Percentiles rank a stretch among this genome's conserved stretches.
Conservation (phyloP, 2,113 vertebrate genomes). For the Poeciliopsis retropinna region DNA sequence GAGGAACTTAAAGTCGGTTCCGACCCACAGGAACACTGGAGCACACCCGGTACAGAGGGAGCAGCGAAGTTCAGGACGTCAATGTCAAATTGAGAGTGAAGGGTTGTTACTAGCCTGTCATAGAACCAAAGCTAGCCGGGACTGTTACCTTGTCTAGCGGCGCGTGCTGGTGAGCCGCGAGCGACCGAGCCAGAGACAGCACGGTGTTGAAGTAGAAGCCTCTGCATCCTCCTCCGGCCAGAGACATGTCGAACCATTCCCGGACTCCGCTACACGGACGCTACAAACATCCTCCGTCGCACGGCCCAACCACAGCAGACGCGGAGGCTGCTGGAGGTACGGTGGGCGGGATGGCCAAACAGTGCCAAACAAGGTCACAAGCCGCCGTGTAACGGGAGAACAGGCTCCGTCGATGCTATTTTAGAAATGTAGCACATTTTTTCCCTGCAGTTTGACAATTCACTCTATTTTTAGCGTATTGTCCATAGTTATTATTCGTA, state of each 20-base stretch:
- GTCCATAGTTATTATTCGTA: too few relatives aligned
- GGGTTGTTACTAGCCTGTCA: background rate
- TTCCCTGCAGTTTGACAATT: background rate
- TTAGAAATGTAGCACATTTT: background rate
- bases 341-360: slow-evolving; percentile 45
- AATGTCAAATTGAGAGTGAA: background rate
- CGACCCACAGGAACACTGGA: background rate
- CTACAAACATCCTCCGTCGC: slow-evolving; percentile 52
- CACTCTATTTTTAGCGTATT: background rate
- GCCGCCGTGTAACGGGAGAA: too few relatives aligned
- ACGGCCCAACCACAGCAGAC: slow-evolving; percentile 9
- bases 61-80: background rate
- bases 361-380: slow-evolving; percentile 43
- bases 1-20: background rate
- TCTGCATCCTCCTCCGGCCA: slow-evolving; percentile 72
- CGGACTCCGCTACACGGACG: slow-evolving; percentile 6
- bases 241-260: slow-evolving; percentile 68
- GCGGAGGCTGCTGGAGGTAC: slow-evolving; percentile 47
- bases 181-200: slow-evolving; percentile 90
- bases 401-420: too few relatives aligned
- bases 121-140: background rate
- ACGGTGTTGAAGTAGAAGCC: slow-evolving; percentile 97
- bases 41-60: background rate
- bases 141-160: slow-evolving; percentile 91
- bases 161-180: slow-evolving; percentile 90